These are phyloP conservation scores for Dicyrtoma fusca DNA, from an alignment of 2,888 invertebrate species.

Conservation along the genomic window DNA sequence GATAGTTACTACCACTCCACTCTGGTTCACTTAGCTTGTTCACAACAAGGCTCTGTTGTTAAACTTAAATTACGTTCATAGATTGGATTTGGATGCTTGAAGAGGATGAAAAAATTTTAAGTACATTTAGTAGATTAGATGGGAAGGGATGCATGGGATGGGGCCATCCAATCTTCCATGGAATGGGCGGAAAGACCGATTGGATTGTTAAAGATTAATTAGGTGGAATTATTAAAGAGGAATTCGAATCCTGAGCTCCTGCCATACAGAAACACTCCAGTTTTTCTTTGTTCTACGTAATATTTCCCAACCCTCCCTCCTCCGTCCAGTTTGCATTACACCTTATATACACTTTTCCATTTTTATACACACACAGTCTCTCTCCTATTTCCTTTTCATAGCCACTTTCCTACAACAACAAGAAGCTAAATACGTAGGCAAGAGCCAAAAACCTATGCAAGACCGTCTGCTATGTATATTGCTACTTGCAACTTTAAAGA, in stretches of 20 bases:
- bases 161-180: constrained; percentile 36
- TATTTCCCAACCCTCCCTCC: neutral
- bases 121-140: constrained; percentile 38
- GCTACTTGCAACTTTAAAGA: constrained; percentile 24
- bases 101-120: constrained; percentile 39
- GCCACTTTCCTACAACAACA: neutral
- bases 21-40: neutral
- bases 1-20: constrained; percentile 1
- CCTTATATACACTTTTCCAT: neutral
- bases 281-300: neutral
- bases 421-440: neutral
- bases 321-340: constrained; percentile 15
- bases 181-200: constrained; percentile 41
- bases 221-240: constrained; percentile 47
- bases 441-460: neutral
- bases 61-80: constrained; percentile 33
- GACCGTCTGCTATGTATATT: no score
- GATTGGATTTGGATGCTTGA: constrained; percentile 31
- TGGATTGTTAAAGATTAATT: constrained; percentile 49
- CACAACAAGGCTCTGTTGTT: constrained; percentile 16
- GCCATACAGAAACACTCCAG: constrained; percentile 10
- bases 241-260: constrained; percentile 33
- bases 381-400: neutral
- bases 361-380: neutral
- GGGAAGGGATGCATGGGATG: constrained; percentile 15